Evolutionary conservation across 1,140 invertebrate genomes (phyloP).

Genomic region (Drosophila willistoni): DNA sequence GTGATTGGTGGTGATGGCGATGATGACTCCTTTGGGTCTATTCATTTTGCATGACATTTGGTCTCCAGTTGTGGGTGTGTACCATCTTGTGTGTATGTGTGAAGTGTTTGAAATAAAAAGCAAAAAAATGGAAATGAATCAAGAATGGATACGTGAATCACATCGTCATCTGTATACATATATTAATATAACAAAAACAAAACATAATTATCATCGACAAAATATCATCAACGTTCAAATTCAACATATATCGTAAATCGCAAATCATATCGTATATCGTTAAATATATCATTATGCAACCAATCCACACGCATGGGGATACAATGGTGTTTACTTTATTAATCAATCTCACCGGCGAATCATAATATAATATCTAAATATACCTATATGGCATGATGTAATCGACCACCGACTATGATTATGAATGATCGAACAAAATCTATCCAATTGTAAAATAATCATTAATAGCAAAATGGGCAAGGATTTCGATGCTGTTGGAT

Average conservation of each 20-base stretch:
- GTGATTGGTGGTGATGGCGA: conserved; percentile 3
- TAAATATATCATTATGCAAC: conserved; percentile 42
- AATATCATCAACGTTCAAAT: conserved; percentile 4
- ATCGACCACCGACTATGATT: not conserved
- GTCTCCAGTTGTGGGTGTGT: conserved; percentile 32
- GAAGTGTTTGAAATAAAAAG: conserved; percentile 34
- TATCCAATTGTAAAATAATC: conserved; percentile 21
- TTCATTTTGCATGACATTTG: conserved; percentile 25
- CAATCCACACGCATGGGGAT: conserved; percentile 29
- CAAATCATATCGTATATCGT: conserved; percentile 34
- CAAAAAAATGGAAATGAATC: conserved; percentile 19
- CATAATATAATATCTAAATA: conserved; percentile 26
- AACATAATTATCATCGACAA: conserved; percentile 1
- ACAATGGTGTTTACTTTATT: not conserved
- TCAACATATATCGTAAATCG: conserved; percentile 24
- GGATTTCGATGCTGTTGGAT: conserved; percentile 85
- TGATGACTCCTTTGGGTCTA: not conserved
- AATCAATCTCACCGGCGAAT: conserved; percentile 4
- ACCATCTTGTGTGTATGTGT: conserved; percentile 16
- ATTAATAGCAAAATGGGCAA: conserved; percentile 83
- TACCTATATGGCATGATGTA: conserved; percentile 10
- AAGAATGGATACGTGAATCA: conserved; percentile 29
- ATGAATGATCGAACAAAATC: conserved; percentile 21
- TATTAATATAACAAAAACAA: too few species aligned
- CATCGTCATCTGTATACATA: not conserved